Base-by-base conservation (phyloP, 1,140 invertebrate genomes). In the Harlomillsia oculata region DNA sequence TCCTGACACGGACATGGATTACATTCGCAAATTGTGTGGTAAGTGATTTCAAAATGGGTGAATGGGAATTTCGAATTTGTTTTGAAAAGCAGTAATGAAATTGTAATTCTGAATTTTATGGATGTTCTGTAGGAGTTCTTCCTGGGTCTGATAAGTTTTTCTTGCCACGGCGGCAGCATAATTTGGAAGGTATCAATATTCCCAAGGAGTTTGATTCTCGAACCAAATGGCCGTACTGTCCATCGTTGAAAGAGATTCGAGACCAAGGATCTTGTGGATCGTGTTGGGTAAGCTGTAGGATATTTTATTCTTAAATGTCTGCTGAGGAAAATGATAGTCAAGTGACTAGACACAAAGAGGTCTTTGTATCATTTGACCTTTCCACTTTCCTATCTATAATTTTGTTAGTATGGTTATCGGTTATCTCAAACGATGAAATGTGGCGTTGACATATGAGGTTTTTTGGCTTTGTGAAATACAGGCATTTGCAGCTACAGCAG, bases 401-500 rank as follows among this genome's bases (percentile, higher is more conserved):
- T 11, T 41, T 41, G 11, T 41, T 8, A 41, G 16, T 20, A 41
- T 41, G 40, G 11, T n/a, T 28, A 5, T 6, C 11, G 6, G 13
- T n/a, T 45, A 23, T 45, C 20, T 23, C 20, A 14, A 18, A 5
- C 9, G 26, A 21, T 14, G 20, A 14, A 5, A 14, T 28, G 8
- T 9, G 21, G 43, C 8, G 14, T 50, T 13, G n/a, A n/a, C n/a
- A n/a, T n/a, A n/a, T n/a, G n/a, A n/a, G n/a, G n/a, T n/a, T n/a
- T n/a, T n/a, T n/a, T n/a, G n/a, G n/a, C n/a, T n/a, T n/a, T n/a
- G n/a, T n/a, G n/a, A 13, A 41, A 26, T 44, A 14, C 46, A 84
- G 84, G 88, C 89, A 6, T 89, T 92, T 72, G 90, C 88, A 45
- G 89, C 91, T n/a, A 89, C 89, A 1, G 89, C 91, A 72, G 85